Evolutionary conservation across 2,888 invertebrate genomes (phyloP).

Genomic region (Kryphioiulus occultus): DNA sequence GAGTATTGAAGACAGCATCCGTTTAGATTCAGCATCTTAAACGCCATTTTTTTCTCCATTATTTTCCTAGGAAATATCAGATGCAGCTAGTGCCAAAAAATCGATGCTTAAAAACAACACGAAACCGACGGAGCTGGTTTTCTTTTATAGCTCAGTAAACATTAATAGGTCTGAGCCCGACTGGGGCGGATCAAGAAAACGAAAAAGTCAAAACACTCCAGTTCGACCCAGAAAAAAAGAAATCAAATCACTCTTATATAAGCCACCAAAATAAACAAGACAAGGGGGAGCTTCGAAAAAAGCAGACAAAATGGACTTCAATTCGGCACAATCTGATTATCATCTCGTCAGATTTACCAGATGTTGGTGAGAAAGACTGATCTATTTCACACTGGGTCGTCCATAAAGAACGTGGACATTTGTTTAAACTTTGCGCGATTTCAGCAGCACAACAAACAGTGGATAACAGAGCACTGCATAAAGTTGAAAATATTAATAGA

Average conservation of each 20-base stretch:
- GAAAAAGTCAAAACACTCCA: slow-evolving; percentile 7
- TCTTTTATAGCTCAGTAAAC: slow-evolving; percentile 39
- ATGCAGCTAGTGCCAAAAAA: slow-evolving; percentile 18
- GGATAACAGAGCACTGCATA: too few species aligned
- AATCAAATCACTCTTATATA: slow-evolving; percentile 35
- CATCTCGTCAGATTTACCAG: slow-evolving; percentile 4
- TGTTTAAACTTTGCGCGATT: too few species aligned
- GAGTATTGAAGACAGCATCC: slow-evolving; percentile 8
- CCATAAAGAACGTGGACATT: background rate
- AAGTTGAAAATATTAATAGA: too few species aligned
- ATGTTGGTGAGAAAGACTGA: background rate
- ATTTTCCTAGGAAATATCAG: slow-evolving; percentile 25
- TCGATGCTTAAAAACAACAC: slow-evolving; percentile 37
- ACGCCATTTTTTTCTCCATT: background rate
- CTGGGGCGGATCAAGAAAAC: background rate
- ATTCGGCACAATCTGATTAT: background rate
- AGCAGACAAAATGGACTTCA: background rate
- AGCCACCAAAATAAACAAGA: background rate
- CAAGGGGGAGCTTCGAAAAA: background rate
- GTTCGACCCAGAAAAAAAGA: slow-evolving; percentile 3
- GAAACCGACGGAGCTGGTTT: background rate
- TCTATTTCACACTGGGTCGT: background rate
- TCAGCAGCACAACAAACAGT: too few species aligned
- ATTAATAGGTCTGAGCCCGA: slow-evolving; percentile 31
- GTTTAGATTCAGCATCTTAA: background rate